Evolutionary conservation across 2,888 invertebrate genomes (phyloP).

Genomic region (Villa cingulata): DNA sequence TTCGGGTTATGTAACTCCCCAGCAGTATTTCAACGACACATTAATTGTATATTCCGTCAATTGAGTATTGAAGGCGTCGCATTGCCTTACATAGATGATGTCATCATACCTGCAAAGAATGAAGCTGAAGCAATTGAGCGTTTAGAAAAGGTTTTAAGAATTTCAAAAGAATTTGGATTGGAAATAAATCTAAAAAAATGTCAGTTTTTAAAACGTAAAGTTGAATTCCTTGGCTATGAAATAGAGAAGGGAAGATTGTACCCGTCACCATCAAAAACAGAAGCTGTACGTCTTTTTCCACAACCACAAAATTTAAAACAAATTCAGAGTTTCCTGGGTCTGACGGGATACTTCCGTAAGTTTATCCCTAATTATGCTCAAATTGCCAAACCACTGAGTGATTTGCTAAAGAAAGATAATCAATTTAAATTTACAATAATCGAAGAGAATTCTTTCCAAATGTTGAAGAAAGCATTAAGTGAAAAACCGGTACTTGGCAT

Average conservation of each 20-base stretch:
- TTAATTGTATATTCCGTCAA: constrained; percentile 14
- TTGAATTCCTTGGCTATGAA: constrained; percentile 9
- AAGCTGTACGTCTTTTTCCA: constrained; percentile 3
- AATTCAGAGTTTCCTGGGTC: constrained; percentile 13
- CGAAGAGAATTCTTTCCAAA: constrained; percentile 16
- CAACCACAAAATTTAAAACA: neutral
- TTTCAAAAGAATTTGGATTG: constrained; percentile 7
- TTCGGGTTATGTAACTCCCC: constrained; percentile 15
- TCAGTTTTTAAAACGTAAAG: constrained; percentile 12
- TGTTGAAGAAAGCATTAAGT: constrained; percentile 4
- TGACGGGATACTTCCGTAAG: constrained; percentile 5
- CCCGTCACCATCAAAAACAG: constrained; percentile 6
- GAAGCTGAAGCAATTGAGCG: constrained; percentile 4
- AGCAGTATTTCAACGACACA: constrained; percentile 15
- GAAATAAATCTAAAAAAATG: constrained; percentile 16
- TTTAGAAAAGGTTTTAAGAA: constrained; percentile 3
- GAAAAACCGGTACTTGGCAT: constrained; percentile 18
- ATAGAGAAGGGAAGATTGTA: neutral
- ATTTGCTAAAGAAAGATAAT: neutral
- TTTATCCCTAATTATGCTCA: neutral
- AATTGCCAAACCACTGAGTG: constrained; percentile 5
- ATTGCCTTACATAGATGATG: constrained; percentile 18
- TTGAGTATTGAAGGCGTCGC: constrained; percentile 5
- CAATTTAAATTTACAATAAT: constrained; percentile 12
- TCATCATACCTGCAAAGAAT: constrained; percentile 12